Conservation (phyloP, 2,888 invertebrate genomes). For the Rhingia campestris region DNA sequence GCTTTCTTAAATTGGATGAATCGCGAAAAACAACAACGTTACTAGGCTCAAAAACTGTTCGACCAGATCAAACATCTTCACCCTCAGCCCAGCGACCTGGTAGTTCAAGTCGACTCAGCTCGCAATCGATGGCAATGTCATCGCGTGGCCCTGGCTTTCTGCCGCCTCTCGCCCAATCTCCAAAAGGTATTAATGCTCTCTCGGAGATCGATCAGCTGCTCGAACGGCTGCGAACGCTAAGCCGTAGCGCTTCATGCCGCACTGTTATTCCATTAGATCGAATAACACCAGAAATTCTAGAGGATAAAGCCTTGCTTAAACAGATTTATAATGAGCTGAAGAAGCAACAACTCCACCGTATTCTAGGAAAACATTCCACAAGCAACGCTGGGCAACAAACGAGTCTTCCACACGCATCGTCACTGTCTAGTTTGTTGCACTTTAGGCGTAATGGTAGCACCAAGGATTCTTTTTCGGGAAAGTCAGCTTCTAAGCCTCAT, state of each 20-base stretch:
- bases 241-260: constrained; percentile 71
- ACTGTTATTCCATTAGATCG: constrained; percentile 83
- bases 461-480: constrained; percentile 27
- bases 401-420: constrained; percentile 76
- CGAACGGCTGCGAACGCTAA: constrained; percentile 76
- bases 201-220: constrained; percentile 76
- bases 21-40: constrained; percentile 78
- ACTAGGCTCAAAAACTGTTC: constrained; percentile 78
- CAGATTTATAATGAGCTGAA: constrained; percentile 80
- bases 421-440: constrained; percentile 76
- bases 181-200: constrained; percentile 65
- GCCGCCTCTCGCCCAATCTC: constrained; percentile 51
- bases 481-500: constrained; percentile 26
- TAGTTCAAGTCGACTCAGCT: constrained; percentile 37
- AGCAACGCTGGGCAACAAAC: constrained; percentile 57
- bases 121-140: constrained; percentile 67
- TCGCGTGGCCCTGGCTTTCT: constrained; percentile 75
- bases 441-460: constrained; percentile 70
- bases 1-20: constrained; percentile 78
- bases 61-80: constrained; percentile 80
- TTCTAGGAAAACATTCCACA: constrained; percentile 78
- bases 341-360: constrained; percentile 80
- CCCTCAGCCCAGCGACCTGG: constrained; percentile 79
- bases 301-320: constrained; percentile 88
- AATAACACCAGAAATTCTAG: constrained; percentile 88